Percentiles rank a stretch among this genome's conserved stretches.
These are phyloP conservation scores for Salvelinus sp. DNA, from an alignment of 2,113 vertebrate species.

Conservation along the genomic window DNA sequence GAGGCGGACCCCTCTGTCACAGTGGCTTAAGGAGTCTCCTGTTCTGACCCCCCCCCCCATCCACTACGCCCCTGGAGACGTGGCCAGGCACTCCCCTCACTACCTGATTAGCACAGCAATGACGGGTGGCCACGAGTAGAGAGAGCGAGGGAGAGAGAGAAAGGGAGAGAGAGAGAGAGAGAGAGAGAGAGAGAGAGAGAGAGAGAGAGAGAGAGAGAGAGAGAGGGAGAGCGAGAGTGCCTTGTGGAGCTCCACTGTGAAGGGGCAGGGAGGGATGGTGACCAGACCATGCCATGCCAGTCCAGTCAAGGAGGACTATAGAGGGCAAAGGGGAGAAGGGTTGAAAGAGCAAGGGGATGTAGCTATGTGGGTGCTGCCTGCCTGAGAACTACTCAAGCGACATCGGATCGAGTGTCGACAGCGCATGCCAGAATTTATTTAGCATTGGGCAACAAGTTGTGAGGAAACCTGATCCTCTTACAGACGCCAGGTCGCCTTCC, in stretches of 20 bases:
- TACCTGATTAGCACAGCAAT: slow-evolving; percentile 67
- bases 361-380: too few species aligned
- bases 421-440: slow-evolving; percentile 82
- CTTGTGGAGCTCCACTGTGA: slow-evolving; percentile 34
- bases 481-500: slow-evolving; percentile 59
- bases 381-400: slow-evolving; percentile 66
- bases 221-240: background rate
- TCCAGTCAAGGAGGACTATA: slow-evolving; percentile 17
- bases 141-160: background rate
- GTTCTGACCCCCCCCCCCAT: slow-evolving; percentile 4
- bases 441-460: slow-evolving; percentile 71
- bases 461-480: slow-evolving; percentile 13
- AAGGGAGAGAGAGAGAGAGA: too few species aligned
- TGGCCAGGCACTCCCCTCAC: slow-evolving; percentile 43
- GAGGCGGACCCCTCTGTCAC: slow-evolving; percentile 26
- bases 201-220: too few species aligned
- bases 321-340: slow-evolving; percentile 34
- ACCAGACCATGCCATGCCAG: background rate
- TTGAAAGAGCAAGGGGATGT: slow-evolving; percentile 50
- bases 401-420: slow-evolving; percentile 69
- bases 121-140: slow-evolving; percentile 52
- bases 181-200: too few species aligned
- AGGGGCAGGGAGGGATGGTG: background rate
- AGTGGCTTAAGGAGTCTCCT: slow-evolving; percentile 42
- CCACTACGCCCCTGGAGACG: slow-evolving; percentile 32